Evolutionary conservation across 64 coral and sea anemone genomes (phyloP).

Genomic region (Exaiptasia diaphana): DNA sequence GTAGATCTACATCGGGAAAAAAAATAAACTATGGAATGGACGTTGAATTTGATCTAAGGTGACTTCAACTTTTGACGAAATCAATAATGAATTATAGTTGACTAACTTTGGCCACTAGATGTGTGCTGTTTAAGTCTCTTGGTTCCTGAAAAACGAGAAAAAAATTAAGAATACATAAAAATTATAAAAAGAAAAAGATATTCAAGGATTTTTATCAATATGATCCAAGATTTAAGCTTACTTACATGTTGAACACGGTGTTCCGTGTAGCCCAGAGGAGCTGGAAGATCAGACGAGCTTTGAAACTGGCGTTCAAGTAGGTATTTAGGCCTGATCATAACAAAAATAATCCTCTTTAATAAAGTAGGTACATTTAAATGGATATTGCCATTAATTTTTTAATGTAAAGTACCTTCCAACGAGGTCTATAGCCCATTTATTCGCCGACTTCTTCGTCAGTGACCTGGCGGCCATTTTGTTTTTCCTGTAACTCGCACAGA

Average conservation of each 20-base stretch:
- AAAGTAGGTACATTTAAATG: neutral
- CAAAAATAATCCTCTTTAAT: neutral
- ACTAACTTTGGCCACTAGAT: slow-evolving; percentile 76
- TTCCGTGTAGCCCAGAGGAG: slow-evolving; percentile 67
- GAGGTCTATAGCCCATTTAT: slow-evolving; percentile 92
- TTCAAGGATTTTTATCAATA: neutral
- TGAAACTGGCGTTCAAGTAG: slow-evolving; percentile 60
- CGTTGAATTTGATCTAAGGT: too few relatives aligned
- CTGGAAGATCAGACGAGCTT: slow-evolving; percentile 45
- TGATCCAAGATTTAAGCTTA: too few relatives aligned
- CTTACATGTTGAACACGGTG: slow-evolving; percentile 64
- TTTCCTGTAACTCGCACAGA: neutral
- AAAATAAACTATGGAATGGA: too few relatives aligned
- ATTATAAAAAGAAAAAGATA: neutral
- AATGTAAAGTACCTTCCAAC: slow-evolving; percentile 43
- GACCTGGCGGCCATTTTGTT: slow-evolving; percentile 79
- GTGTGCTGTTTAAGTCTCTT: slow-evolving; percentile 70
- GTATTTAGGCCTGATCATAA: slow-evolving; percentile 50
- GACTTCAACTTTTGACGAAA: too few relatives aligned
- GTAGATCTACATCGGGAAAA: too few relatives aligned
- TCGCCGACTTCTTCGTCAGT: slow-evolving; percentile 40
- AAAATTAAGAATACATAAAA: neutral
- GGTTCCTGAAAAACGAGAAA: slow-evolving; percentile 44
- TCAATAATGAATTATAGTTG: too few relatives aligned
- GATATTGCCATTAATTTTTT: neutral